These are phyloP conservation scores for Drosophila formosana DNA, from an alignment of 2,888 invertebrate species.

Conservation along the genomic window DNA sequence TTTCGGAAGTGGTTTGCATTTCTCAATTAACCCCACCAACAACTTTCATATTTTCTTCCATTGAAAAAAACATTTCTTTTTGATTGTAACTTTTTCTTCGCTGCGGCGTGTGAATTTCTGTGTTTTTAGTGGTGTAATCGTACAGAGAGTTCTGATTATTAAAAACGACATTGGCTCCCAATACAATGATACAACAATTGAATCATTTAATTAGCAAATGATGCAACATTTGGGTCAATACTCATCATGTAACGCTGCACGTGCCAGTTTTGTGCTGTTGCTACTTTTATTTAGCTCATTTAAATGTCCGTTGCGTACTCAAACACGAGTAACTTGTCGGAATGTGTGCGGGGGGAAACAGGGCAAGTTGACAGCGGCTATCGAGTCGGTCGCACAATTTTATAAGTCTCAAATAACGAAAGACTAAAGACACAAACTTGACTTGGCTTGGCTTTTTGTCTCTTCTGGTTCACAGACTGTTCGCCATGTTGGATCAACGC, in stretches of 20 bases:
- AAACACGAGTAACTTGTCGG: constrained; percentile 35
- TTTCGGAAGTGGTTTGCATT: constrained; percentile 52
- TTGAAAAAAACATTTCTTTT: constrained; percentile 23
- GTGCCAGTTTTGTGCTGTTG: constrained; percentile 2
- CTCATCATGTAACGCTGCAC: constrained; percentile 42
- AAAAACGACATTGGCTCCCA: background rate
- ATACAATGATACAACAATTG: background rate
- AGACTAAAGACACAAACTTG: constrained; percentile 65
- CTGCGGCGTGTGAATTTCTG: constrained; percentile 34
- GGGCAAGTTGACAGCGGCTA: too few relatives aligned
- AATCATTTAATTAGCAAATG: background rate
- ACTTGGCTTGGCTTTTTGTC: background rate
- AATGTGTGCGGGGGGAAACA: constrained; percentile 39
- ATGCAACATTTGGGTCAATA: constrained; percentile 39
- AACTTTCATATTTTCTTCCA: constrained; percentile 69
- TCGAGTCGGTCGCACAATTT: background rate
- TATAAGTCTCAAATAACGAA: constrained; percentile 37
- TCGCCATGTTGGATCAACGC: constrained; percentile 88
- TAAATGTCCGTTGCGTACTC: constrained; percentile 51
- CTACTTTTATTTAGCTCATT: constrained; percentile 36
- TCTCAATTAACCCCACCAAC: constrained; percentile 53
- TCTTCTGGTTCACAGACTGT: constrained; percentile 69
- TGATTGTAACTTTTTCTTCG: background rate
- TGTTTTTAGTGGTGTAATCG: background rate
- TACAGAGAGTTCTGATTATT: constrained; percentile 5